Percentiles rank a stretch among this genome's conserved stretches.
Conservation (phyloP, 2,113 vertebrate species). For the Micromys minutus region DNA sequence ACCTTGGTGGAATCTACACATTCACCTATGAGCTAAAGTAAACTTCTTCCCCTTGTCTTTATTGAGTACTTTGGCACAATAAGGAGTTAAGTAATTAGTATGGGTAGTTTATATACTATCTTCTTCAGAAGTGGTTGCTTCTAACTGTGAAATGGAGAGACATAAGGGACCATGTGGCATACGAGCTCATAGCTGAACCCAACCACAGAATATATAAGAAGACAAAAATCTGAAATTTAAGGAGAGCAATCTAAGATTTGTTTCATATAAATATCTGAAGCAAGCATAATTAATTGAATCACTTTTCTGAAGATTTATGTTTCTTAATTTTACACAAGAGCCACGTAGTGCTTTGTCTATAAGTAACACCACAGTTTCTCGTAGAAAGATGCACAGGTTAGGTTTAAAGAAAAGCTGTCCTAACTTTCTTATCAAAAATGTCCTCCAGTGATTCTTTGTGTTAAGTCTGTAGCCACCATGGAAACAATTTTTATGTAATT, state of each 20-base stretch:
- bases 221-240: background rate
- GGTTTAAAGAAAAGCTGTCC: background rate
- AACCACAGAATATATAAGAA: background rate
- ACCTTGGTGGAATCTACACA: background rate
- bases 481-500: slow-evolving; percentile 47
- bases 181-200: background rate
- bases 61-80: background rate
- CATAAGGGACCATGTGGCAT: background rate
- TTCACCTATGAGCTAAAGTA: background rate
- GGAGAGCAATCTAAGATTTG: background rate
- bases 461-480: slow-evolving; percentile 23
- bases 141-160: background rate
- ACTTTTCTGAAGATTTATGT: background rate
- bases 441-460: slow-evolving; percentile 20
- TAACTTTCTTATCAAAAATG: slow-evolving; percentile 39
- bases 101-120: background rate
- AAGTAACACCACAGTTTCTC: background rate
- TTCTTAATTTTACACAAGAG: background rate
- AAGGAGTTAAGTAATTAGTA: background rate
- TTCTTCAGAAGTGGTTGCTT: background rate
- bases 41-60: background rate
- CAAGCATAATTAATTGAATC: background rate
- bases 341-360: background rate
- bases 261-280: too few relatives aligned
- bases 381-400: background rate